These are phyloP conservation scores for Bombyx huttoni DNA, from an alignment of 2,888 invertebrate species.

Conservation along the genomic window DNA sequence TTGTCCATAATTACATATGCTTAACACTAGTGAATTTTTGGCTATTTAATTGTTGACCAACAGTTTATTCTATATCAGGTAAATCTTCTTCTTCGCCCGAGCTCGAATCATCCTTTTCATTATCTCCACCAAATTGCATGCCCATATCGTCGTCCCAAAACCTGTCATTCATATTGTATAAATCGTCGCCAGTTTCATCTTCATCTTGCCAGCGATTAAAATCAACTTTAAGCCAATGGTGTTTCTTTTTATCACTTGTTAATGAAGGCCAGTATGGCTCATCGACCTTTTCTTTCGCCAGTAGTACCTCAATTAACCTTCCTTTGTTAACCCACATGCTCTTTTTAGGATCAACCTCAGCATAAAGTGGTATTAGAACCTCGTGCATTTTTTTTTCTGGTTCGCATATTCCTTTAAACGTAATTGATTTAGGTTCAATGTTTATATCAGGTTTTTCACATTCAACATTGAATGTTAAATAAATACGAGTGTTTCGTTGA, in stretches of 20 bases:
- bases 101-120: slow-evolving; percentile 73
- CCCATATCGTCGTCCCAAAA: slow-evolving; percentile 38
- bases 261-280: slow-evolving; percentile 90
- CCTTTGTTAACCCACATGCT: slow-evolving; percentile 78
- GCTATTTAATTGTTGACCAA: slow-evolving; percentile 14
- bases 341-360: slow-evolving; percentile 87
- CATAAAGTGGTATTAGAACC: slow-evolving; percentile 86
- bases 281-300: slow-evolving; percentile 75
- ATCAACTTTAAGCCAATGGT: slow-evolving; percentile 96
- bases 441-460: slow-evolving; percentile 84
- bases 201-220: slow-evolving; percentile 98
- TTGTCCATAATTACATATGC: slow-evolving; percentile 22
- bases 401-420: slow-evolving; percentile 88
- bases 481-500: slow-evolving; percentile 84
- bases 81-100: slow-evolving; percentile 82
- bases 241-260: slow-evolving; percentile 88
- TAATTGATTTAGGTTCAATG: slow-evolving; percentile 76
- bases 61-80: slow-evolving; percentile 75
- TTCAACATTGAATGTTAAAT: slow-evolving; percentile 90
- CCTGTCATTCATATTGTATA: slow-evolving; percentile 45
- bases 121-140: slow-evolving; percentile 24
- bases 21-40: slow-evolving; percentile 22
- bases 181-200: slow-evolving; percentile 89
- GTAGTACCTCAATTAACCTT: slow-evolving; percentile 79
- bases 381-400: slow-evolving; percentile 88